Evolutionary conservation across 2,113 vertebrate genomes (phyloP).

Genomic region (Pipa parva): DNA sequence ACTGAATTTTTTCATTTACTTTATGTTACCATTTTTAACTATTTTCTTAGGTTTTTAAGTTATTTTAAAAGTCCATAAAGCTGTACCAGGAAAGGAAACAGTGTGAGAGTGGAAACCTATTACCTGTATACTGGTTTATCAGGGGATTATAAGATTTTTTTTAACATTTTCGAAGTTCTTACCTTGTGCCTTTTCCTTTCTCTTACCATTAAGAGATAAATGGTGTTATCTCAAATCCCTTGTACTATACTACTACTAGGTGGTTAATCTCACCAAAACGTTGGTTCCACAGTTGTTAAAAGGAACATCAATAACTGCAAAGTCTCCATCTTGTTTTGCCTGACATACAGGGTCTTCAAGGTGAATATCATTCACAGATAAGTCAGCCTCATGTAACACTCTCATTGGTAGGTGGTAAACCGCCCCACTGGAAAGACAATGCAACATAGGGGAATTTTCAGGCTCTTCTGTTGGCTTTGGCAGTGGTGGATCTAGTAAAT

Average conservation of each 20-base stretch:
- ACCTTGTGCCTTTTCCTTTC: no score
- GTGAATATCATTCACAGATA: constrained; percentile 13
- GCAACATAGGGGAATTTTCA: not conserved
- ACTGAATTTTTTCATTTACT: no score
- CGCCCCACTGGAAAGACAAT: constrained; percentile 3
- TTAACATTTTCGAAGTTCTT: no score
- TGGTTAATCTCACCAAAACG: constrained; percentile 10
- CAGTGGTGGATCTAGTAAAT: not conserved
- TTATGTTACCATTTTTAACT: no score
- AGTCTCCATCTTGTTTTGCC: not conserved
- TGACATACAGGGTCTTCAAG: constrained; percentile 11
- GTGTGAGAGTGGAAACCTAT: not conserved
- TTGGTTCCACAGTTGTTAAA: constrained; percentile 20
- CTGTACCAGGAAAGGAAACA: no score
- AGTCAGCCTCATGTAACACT: not conserved
- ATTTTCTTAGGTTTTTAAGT: no score
- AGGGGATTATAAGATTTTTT: no score
- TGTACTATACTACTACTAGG: no score
- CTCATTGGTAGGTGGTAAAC: not conserved
- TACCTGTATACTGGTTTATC: not conserved
- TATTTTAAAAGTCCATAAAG: no score
- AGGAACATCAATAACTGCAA: constrained; percentile 1
- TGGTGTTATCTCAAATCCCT: no score
- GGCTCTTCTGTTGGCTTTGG: not conserved
- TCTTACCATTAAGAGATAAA: no score